A percentile compares a stretch with the other conserved stretches of the same genome.
Evolutionary conservation across 2,888 invertebrate genomes (phyloP).

Genomic region (Erebia ligea): DNA sequence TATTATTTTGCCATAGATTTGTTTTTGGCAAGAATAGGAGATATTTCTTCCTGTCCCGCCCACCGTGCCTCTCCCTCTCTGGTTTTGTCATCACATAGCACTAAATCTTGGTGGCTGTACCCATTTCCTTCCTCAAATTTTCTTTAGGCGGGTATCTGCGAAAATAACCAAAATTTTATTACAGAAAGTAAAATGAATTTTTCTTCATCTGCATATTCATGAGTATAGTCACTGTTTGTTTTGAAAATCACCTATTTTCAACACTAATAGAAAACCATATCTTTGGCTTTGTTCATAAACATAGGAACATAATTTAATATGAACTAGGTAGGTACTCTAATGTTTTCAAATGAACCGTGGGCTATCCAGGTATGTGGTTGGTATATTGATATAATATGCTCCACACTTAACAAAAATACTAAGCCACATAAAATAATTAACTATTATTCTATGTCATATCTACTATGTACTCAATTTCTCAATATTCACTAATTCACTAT

Average conservation of each 20-base stretch:
- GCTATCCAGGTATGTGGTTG: too few species aligned
- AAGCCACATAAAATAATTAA: too few species aligned
- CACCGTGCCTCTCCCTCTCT: slow-evolving; percentile 57
- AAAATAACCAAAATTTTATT: slow-evolving; percentile 37
- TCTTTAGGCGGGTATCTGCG: slow-evolving; percentile 37
- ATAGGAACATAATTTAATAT: too few species aligned
- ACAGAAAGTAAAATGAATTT: slow-evolving; percentile 20
- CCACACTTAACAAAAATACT: too few species aligned
- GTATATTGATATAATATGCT: too few species aligned
- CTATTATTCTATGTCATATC: too few species aligned
- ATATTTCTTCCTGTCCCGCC: slow-evolving; percentile 61
- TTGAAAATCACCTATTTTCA: slow-evolving; percentile 5
- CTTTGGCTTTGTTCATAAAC: neutral
- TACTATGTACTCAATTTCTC: too few species aligned
- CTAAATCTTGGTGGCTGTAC: slow-evolving; percentile 68
- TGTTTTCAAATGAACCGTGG: too few species aligned
- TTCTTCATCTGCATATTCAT: slow-evolving; percentile 22
- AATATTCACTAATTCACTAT: too few species aligned
- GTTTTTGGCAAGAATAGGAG: slow-evolving; percentile 61
- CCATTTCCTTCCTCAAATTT: slow-evolving; percentile 60
- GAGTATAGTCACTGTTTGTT: slow-evolving; percentile 10
- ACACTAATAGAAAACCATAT: neutral
- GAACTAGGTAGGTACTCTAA: too few species aligned
- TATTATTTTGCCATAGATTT: slow-evolving; percentile 36
- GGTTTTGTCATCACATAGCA: slow-evolving; percentile 68